Conservation (phyloP, 2,113 vertebrate species). For the Actinemys pallida region DNA sequence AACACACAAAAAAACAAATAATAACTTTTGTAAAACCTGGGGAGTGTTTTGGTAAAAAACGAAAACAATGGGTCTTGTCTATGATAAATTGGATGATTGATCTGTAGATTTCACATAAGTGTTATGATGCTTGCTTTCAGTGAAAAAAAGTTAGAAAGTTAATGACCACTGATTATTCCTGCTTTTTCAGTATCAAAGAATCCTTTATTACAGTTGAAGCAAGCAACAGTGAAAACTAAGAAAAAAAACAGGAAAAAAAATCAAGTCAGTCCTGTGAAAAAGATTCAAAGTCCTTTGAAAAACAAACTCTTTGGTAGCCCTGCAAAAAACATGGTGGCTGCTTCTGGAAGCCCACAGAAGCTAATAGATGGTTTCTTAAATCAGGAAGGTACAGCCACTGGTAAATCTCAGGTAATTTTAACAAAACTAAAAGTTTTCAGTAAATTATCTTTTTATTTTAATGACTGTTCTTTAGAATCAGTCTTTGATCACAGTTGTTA, state of each 20-base stretch:
- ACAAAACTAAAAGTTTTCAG: accelerated
- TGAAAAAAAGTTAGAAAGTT: not conserved
- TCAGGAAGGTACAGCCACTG: conserved; percentile 74
- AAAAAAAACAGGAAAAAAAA: conserved; percentile 89
- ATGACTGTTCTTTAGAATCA: not conserved
- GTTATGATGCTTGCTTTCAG: accelerated
- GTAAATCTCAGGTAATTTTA: conserved; percentile 81
- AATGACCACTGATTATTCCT: not conserved
- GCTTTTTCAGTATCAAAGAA: conserved; percentile 84
- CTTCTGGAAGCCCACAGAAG: conserved; percentile 83
- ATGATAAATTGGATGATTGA: not conserved
- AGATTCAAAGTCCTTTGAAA: conserved; percentile 89
- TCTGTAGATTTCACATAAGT: not conserved
- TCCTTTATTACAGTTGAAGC: conserved; percentile 85
- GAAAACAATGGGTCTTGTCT: not conserved
- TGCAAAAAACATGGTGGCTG: conserved; percentile 71
- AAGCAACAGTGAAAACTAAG: conserved; percentile 81
- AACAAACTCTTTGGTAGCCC: conserved; percentile 83
- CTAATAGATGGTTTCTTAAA: conserved; percentile 80
- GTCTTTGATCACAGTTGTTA: not conserved
- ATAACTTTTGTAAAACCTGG: not conserved
- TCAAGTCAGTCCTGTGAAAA: conserved; percentile 83
- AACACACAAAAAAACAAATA: too few relatives aligned
- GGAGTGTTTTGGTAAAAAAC: not conserved
- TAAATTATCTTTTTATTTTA: not conserved